Conservation (phyloP, 2,797 vertebrate species). For the Zalophus californianus region DNA sequence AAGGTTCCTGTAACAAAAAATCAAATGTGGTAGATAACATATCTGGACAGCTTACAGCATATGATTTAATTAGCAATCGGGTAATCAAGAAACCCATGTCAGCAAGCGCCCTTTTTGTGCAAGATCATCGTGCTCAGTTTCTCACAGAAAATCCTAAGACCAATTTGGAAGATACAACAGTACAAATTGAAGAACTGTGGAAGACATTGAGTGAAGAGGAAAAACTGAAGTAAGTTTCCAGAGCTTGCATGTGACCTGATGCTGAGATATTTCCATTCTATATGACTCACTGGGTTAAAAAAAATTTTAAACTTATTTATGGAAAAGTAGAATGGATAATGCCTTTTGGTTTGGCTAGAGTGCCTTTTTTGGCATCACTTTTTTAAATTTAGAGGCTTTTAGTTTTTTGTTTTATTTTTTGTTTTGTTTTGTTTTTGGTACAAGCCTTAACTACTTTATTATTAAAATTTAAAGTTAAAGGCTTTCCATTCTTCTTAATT, state of each 20-base stretch:
- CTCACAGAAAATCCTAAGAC: conserved; percentile 91
- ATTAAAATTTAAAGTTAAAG: conserved; percentile 64
- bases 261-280: conserved; percentile 88
- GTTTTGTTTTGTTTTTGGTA: conserved; percentile 77
- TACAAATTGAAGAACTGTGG: conserved; percentile 92
- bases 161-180: conserved; percentile 91
- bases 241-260: conserved; percentile 86
- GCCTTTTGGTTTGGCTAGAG: conserved; percentile 77
- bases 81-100: conserved; percentile 92
- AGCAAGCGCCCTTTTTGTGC: conserved; percentile 91
- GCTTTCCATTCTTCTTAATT: conserved; percentile 84
- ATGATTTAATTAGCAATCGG: conserved; percentile 93
- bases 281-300: conserved; percentile 87
- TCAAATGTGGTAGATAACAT: conserved; percentile 92
- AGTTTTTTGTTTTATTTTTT: conserved; percentile 73
- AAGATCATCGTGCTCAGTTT: conserved; percentile 90
- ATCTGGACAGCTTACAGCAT: conserved; percentile 91
- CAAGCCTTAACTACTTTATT: conserved; percentile 77
- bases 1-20: conserved; percentile 82
- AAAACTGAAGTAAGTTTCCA: conserved; percentile 95
- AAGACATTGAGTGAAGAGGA: conserved; percentile 93
- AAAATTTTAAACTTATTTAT: conserved; percentile 80
- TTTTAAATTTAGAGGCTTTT: conserved; percentile 54
- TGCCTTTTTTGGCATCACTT: conserved; percentile 72
- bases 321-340: conserved; percentile 87